Base-by-base conservation (phyloP, 2,113 vertebrate species). In the Larimichthys crocea region DNA sequence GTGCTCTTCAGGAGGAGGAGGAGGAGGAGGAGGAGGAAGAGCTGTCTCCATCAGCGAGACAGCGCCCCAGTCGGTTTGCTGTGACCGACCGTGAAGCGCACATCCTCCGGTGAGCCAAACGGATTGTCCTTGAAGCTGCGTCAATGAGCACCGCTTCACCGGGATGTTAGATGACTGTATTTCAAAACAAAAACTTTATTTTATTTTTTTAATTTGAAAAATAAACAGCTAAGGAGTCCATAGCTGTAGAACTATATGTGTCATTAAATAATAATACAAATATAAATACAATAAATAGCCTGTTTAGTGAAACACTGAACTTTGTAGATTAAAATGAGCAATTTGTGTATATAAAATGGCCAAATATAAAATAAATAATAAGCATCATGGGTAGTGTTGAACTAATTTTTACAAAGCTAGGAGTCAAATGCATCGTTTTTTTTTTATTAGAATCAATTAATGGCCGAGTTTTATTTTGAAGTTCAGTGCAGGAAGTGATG, bases 41-140 rank as follows among this genome's bases (percentile, higher is more conserved):
- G 88, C 68, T 66, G 46, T 87, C 75, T 93, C 85, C 79, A 92
- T 91, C 85, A 92, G 85, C 62, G 68, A 90, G 87, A 92, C 91
- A 93, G 89, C 87, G 86, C 89, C 90, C 76, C 92, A 80, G 85
- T 84, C 87, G 79, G 84, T 89, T 87, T 81, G 48, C 80, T 72
- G 74, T 74, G 78, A 86, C 75, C n/a, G 19, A 74, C 75, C 64
- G 71, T 78, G 82, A 83, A 77, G 78, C 59, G 24, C 69, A 35
- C 50, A 71, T 70, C 72, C 70, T 53, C 46, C n/a, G 29, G 48
- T 48, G 40, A 79, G 61, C 61, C 48, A 16, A 40, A 24, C 4
- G 22, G 49, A 31, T 60, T 70, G 74, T 72, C 56, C 63, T 75
- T 61, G 46, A 77, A 61, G 55, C 73, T 74, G 24, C 61, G 66